These are phyloP conservation scores for Verasper variegatus DNA, from an alignment of 2,113 vertebrate genomes.

Conservation along the genomic window DNA sequence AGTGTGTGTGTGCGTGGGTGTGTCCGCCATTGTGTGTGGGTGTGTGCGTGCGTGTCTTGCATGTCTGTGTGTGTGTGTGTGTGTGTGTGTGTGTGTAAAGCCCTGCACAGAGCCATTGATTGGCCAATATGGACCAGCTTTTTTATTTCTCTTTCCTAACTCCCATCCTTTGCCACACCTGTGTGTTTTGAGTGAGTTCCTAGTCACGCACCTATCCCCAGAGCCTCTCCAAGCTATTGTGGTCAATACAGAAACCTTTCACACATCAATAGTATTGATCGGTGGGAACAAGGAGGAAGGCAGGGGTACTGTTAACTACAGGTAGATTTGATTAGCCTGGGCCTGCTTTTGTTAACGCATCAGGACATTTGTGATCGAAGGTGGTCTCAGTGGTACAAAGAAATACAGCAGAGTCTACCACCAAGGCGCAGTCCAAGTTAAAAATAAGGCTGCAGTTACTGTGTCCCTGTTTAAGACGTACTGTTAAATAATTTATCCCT, in stretches of 20 bases:
- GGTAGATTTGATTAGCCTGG: constrained; percentile 75
- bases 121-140: constrained; percentile 71
- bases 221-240: constrained; percentile 70
- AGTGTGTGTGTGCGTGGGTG: constrained; percentile 13
- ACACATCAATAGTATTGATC: constrained; percentile 79
- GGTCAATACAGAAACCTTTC: constrained; percentile 83
- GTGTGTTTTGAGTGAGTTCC: constrained; percentile 72
- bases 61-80: constrained; percentile 44
- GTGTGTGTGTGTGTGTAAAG: constrained; percentile 50
- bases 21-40: constrained; percentile 19
- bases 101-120: constrained; percentile 71
- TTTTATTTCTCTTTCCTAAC: constrained; percentile 69
- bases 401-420: constrained; percentile 40
- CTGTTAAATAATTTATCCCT: constrained; percentile 31
- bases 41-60: constrained; percentile 25
- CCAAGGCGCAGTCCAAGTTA: constrained; percentile 12
- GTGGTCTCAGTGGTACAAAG: constrained; percentile 58
- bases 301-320: constrained; percentile 75
- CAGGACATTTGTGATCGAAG: constrained; percentile 74
- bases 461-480: constrained; percentile 26
- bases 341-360: constrained; percentile 77
- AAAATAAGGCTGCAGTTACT: constrained; percentile 27
- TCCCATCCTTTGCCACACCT: constrained; percentile 73
- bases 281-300: constrained; percentile 63
- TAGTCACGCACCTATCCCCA: constrained; percentile 69